Base-by-base conservation (phyloP, 1,140 invertebrate genomes). In the Lerema accius region DNA sequence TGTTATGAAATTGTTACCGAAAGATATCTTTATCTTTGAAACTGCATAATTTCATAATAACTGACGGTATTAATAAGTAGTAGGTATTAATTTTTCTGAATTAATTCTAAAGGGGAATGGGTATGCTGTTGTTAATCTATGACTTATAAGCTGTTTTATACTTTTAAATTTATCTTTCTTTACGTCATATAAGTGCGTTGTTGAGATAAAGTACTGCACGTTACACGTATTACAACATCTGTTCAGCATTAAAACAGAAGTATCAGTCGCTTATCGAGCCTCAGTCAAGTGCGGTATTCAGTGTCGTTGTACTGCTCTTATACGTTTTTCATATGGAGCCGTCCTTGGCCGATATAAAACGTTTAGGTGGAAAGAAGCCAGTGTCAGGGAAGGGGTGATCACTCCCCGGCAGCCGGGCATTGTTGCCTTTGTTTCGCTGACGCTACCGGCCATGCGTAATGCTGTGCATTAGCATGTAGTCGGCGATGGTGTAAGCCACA, bases 311-410 rank as follows among this genome's bases (percentile, higher is more conserved):
- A 55, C 51, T 28, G 43, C 28, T 43, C 51, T 55, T 53, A 35
- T 40, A 26, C 35, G 64, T 68, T 70, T 61, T 72, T 67, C 71
- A 71, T 42, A 42, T 40, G 50, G 50, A 11, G 23, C 23, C 51
- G 78, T 69, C 84, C 84, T 87, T 87, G 84, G 75, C 82, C 82
- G 78, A 84, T 73, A 81, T 84, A 72, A 82, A 87, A 81, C 76
- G 76, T 85, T 82, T 84, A 81, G 76, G 66, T 65, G 69, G 65
- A 43, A 49, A 64, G 60, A 62, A 71, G 64, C 66, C 67, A 70
- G 70, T 49, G 63, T 9, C 35, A 42, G 50, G 56, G 63, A 60
- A 64, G 63, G 71, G 78, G 76, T 63, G 74, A 76, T 76, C 67
- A 71, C 65, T 63, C 67, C 63, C 64, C 62, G 64, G 61, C 63